phyloP scores from a whole-genome alignment of 2,113 vertebrate species.

The Oncorhynchus keta region DNA sequence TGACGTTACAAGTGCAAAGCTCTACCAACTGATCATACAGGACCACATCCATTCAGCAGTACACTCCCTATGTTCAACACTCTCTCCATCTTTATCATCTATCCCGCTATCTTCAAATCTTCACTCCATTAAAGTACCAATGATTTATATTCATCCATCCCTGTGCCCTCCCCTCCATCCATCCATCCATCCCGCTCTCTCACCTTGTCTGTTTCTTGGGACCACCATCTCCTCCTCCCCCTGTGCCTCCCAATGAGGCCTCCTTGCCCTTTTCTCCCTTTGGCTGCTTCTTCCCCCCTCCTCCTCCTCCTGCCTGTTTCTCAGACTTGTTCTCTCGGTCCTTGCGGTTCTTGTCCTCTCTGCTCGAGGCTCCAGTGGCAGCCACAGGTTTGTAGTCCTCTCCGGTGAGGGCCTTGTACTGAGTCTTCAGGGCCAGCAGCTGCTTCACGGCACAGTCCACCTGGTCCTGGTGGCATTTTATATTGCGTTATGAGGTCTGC shows the following conservation, averaged over 20 bases:
- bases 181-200: not conserved
- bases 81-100: too few species aligned
- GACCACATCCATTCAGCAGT: too few species aligned
- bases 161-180: not conserved
- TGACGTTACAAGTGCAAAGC: too few species aligned
- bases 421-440: slow-evolving; percentile 84
- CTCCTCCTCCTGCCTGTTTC: slow-evolving; percentile 85
- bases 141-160: not conserved
- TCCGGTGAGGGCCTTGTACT: slow-evolving; percentile 85
- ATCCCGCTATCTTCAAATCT: not conserved
- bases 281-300: slow-evolving; percentile 73
- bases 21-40: too few species aligned
- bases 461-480: slow-evolving; percentile 73
- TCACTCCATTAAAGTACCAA: not conserved
- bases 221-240: too few species aligned
- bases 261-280: slow-evolving; percentile 82
- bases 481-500: not conserved
- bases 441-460: slow-evolving; percentile 84
- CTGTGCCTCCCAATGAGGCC: too few species aligned
- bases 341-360: slow-evolving; percentile 91
- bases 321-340: slow-evolving; percentile 95
- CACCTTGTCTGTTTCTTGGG: too few species aligned
- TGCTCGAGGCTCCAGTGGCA: slow-evolving; percentile 67
- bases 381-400: slow-evolving; percentile 86
- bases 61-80: too few species aligned